Conservation (phyloP, 2,797 vertebrate species). For the Dipus sagitta region DNA sequence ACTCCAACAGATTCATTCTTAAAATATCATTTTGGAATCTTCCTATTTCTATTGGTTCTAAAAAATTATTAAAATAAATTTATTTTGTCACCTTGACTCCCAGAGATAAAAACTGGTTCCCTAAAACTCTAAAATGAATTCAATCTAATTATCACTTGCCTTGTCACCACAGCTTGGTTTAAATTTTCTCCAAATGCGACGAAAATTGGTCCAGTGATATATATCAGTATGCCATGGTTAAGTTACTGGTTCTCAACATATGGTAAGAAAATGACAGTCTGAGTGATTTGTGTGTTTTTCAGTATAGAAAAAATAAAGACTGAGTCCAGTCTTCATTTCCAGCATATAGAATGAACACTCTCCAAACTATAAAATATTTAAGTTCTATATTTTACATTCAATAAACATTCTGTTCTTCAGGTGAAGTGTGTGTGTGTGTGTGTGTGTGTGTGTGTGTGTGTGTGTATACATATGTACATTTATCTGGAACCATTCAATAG, state of each 20-base stretch:
- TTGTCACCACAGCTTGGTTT: background rate
- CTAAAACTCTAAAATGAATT: background rate
- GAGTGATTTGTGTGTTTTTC: background rate
- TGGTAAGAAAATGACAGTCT: background rate
- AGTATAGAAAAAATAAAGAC: too few relatives aligned
- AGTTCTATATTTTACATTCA: too few relatives aligned
- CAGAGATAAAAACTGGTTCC: background rate
- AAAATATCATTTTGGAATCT: conserved; percentile 17
- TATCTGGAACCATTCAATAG: background rate
- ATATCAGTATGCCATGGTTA: conserved; percentile 2
- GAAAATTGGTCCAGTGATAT: background rate
- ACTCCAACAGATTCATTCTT: conserved; percentile 72
- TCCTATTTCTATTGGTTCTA: background rate
- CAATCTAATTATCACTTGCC: background rate
- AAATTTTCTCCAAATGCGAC: background rate
- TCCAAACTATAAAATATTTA: too few relatives aligned
- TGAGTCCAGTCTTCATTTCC: too few relatives aligned
- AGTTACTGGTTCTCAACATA: background rate
- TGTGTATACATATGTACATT: too few relatives aligned
- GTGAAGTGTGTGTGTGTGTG: background rate
- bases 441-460: background rate
- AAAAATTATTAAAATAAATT: conserved; percentile 61
- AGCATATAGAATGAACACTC: too few relatives aligned
- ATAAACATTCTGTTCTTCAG: too few relatives aligned
- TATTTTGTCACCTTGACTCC: background rate